Evolutionary conservation across 2,888 invertebrate species (phyloP), one percentile per base, ranked within the genome.

Genomic region (Mayetiola destructor): DNA sequence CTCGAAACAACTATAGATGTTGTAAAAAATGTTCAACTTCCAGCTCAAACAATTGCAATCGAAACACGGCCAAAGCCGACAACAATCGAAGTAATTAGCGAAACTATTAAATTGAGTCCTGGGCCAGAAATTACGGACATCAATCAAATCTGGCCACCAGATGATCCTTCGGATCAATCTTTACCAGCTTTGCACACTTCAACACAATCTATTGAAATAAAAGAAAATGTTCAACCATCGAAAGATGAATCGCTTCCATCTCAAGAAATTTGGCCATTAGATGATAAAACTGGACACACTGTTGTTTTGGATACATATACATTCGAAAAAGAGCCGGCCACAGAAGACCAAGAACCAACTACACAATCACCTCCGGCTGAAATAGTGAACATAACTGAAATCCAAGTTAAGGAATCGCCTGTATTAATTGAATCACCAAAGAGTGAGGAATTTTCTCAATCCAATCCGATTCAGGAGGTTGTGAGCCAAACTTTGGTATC

Each of bases 111-210:
- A n/a, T n/a, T n/a, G n/a, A n/a, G n/a, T n/a, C n/a, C n/a, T n/a
- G n/a, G 59, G 59, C 14, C 37, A 23, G 54, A 40, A 48, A 59
- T 29, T 18, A 16, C 30, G 56, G 42, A 72, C 60, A 66, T 73
- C 57, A 60, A 64, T 40, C 66, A 70, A 23, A 72, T 73, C 62
- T 73, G 72, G 72, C 72, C 72, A 53, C 58, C 63, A 52, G 63
- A 69, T 27, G n/a, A 48, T 9, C 48, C 14, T n/a, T 27, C 27
- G 8, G n/a, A n/a, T n/a, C 9, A 8, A 6, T 4, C n/a, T n/a
- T 2, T 27, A n/a, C n/a, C 27, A 48, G 1, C 29, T 21, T 61
- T 71, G 52, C 60, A 61, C 58, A 61, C 66, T 55, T 65, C 66
- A 55, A 63, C 4, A 18, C 10, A 4, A 39, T 2, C 48, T n/a